Percentiles rank a stretch among this genome's conserved stretches.
These are phyloP conservation scores for Bubo bubo DNA, from an alignment of 2,113 vertebrate species.

Conservation along the genomic window DNA sequence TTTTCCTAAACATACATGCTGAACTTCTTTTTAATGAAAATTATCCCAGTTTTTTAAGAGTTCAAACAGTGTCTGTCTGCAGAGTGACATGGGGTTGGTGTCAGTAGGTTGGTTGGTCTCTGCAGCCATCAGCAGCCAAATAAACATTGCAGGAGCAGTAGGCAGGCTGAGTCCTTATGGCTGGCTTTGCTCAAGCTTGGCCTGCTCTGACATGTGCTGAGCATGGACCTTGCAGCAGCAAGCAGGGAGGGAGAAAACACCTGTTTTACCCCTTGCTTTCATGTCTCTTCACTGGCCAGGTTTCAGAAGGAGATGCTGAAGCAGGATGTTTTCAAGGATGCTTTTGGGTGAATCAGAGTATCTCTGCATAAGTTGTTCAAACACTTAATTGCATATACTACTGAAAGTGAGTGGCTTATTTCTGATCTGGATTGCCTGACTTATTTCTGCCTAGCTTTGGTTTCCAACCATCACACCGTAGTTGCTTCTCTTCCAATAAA, in stretches of 20 bases:
- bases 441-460: neutral
- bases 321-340: neutral
- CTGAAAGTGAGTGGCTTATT: neutral
- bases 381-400: neutral
- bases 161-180: neutral
- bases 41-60: neutral
- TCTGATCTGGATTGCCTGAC: neutral
- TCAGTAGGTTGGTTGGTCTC: neutral
- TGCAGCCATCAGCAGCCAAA: fast-evolving
- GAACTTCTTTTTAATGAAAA: neutral
- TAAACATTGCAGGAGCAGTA: fast-evolving
- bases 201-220: fast-evolving
- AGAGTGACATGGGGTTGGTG: neutral
- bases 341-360: neutral
- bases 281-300: fast-evolving
- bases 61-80: neutral
- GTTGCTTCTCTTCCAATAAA: neutral
- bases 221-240: neutral
- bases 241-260: neutral
- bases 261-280: neutral
- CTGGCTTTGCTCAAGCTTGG: fast-evolving
- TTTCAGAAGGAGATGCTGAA: neutral
- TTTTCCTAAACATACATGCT: neutral
- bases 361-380: neutral
- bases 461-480: neutral